A percentile compares a stretch with the other conserved stretches of the same genome.
phyloP scores from a whole-genome alignment of 2,888 invertebrate genomes.

The Cryptus viduatorius region DNA sequence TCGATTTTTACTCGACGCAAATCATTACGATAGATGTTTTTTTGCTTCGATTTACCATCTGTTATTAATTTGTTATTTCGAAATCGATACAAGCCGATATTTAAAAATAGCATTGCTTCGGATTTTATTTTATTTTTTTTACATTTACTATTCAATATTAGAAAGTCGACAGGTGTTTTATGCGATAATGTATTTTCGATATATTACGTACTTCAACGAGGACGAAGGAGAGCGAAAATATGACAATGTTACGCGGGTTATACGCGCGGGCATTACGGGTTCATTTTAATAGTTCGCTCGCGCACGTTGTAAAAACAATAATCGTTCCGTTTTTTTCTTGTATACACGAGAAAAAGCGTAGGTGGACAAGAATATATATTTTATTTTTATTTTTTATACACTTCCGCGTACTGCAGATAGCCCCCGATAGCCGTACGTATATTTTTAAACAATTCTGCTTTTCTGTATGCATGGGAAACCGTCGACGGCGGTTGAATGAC shows the following conservation, averaged over 20 bases:
- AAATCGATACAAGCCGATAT: background rate
- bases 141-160: background rate
- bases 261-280: background rate
- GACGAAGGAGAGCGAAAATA: background rate
- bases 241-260: background rate
- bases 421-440: background rate
- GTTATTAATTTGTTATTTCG: background rate
- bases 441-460: background rate
- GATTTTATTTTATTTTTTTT: background rate
- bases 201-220: background rate
- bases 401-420: background rate
- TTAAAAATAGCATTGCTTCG: background rate
- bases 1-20: background rate
- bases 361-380: background rate
- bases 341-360: background rate
- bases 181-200: background rate
- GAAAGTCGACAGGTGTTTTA: background rate
- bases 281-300: background rate
- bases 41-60: background rate
- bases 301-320: background rate
- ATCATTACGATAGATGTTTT: background rate
- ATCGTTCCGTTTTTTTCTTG: background rate
- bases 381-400: background rate
- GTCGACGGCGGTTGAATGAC: background rate
- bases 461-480: background rate